A percentile compares a stretch with the other conserved stretches of the same genome.
Evolutionary conservation across 1,140 invertebrate genomes (phyloP).

Genomic region (Panagrolaimus sp.): DNA sequence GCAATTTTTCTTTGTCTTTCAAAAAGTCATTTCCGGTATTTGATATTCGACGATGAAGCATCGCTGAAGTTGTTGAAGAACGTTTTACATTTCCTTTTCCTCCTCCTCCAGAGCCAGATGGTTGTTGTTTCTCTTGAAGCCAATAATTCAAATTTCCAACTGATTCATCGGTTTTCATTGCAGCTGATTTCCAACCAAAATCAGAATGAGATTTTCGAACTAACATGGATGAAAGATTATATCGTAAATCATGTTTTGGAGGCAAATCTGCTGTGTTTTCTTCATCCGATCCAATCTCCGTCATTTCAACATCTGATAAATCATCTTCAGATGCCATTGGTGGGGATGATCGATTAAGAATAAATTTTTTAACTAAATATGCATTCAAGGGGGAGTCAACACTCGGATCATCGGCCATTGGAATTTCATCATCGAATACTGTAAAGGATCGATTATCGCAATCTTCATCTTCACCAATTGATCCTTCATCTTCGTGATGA

Average conservation of each 20-base stretch:
- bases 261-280: neutral
- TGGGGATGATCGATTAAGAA: constrained; percentile 16
- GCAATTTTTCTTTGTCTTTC: too few relatives aligned
- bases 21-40: too few relatives aligned
- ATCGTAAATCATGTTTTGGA: neutral
- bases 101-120: too few relatives aligned
- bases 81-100: neutral
- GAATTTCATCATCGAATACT: constrained; percentile 20
- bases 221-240: neutral
- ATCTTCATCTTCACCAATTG: neutral
- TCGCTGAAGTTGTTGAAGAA: neutral
- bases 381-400: neutral
- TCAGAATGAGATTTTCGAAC: neutral
- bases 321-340: constrained; percentile 29
- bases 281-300: neutral
- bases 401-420: constrained; percentile 25
- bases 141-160: constrained; percentile 15
- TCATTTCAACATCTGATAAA: constrained; percentile 20
- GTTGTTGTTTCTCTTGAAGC: neutral
- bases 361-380: constrained; percentile 2
- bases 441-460: neutral
- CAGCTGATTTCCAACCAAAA: constrained; percentile 4
- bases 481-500: neutral
- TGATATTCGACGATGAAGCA: neutral
- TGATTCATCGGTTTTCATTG: constrained; percentile 12